phyloP scores from a whole-genome alignment of 1,140 invertebrate genomes.

The Semibalanus balanoides region DNA sequence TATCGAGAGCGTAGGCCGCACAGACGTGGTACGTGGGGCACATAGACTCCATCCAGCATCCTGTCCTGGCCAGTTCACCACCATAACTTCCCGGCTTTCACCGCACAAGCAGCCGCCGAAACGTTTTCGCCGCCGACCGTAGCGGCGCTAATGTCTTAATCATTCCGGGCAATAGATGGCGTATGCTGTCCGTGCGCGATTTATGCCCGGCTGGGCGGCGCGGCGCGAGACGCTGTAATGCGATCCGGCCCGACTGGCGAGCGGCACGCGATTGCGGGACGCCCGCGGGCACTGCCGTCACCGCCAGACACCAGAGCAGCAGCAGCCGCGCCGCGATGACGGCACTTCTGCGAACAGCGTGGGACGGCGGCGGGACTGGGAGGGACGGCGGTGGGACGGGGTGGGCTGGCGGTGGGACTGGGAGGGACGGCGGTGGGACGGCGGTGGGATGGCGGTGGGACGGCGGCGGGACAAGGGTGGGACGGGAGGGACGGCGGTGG shows the following conservation, averaged over 20 bases:
- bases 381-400: too few species aligned
- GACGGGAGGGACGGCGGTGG: too few species aligned
- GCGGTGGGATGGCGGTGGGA: too few species aligned
- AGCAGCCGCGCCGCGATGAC: too few species aligned
- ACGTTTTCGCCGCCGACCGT: conserved; percentile 29
- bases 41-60: too few species aligned
- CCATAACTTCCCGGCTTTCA: background rate
- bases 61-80: too few species aligned
- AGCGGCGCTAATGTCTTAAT: conserved; percentile 28
- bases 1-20: background rate
- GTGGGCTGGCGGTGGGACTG: too few species aligned
- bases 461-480: too few species aligned
- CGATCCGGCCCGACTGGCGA: background rate
- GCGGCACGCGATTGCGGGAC: background rate
- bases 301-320: background rate
- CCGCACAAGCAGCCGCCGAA: too few species aligned
- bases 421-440: too few species aligned
- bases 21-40: too few species aligned
- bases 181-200: conserved; percentile 17
- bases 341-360: background rate
- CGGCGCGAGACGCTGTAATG: conserved; percentile 10
- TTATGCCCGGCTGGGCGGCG: conserved; percentile 15
- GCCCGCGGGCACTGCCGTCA: too few species aligned
- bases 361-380: background rate
- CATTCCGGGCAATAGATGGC: conserved; percentile 20